Percentiles rank a stretch among this genome's conserved stretches.
These are phyloP conservation scores for Melipona quadrifasciata DNA, from an alignment of 1,140 invertebrate species.

Conservation along the genomic window DNA sequence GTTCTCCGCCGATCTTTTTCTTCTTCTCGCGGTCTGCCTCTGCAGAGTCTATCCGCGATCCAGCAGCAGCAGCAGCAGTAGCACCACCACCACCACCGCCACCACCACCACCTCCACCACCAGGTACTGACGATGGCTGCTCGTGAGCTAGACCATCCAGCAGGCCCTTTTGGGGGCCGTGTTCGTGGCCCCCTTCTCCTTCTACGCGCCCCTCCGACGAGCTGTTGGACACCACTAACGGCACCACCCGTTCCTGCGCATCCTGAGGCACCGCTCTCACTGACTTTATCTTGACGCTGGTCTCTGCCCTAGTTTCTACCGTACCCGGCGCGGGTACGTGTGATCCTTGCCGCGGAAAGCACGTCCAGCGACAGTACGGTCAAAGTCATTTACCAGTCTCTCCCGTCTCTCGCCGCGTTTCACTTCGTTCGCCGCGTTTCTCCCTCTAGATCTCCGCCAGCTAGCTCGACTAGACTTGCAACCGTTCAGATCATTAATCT, in stretches of 20 bases:
- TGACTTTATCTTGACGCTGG: slow-evolving; percentile 77
- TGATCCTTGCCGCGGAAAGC: slow-evolving; percentile 20
- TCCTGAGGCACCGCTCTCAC: slow-evolving; percentile 66
- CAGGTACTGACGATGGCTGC: slow-evolving; percentile 42
- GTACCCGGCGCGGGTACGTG: slow-evolving; percentile 69
- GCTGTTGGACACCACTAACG: slow-evolving; percentile 73
- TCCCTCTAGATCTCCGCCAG: not conserved
- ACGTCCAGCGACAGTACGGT: slow-evolving; percentile 12
- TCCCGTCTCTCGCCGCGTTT: not conserved
- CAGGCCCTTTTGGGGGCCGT: slow-evolving; percentile 72
- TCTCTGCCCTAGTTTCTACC: slow-evolving; percentile 65
- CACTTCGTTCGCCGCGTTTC: not conserved
- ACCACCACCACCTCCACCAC: not conserved
- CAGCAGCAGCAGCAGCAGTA: too few species aligned
- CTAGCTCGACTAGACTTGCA: not conserved
- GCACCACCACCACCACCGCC: too few species aligned
- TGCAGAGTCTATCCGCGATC: not conserved
- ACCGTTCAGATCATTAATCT: not conserved
- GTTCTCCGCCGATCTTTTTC: too few species aligned
- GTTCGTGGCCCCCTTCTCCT: slow-evolving; percentile 66
- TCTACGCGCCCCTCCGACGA: slow-evolving; percentile 59
- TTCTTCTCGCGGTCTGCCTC: slow-evolving; percentile 15
- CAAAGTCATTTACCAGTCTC: slow-evolving; percentile 53
- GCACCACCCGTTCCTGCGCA: slow-evolving; percentile 72
- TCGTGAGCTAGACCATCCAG: slow-evolving; percentile 65